phyloP scores from a whole-genome alignment of 2,888 invertebrate genomes.

The Rhabditoides inermis region DNA sequence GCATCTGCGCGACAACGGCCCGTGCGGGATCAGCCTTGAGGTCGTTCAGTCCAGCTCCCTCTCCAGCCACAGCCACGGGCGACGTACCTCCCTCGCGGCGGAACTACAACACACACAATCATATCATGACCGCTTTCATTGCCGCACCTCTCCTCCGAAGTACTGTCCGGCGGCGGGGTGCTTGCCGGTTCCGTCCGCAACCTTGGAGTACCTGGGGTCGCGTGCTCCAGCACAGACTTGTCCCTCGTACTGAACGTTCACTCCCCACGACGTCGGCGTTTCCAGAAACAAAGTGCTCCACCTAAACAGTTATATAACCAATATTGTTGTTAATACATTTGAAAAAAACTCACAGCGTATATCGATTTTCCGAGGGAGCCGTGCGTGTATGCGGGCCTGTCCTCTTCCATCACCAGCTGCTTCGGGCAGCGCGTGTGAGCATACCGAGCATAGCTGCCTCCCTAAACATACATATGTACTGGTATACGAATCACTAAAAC shows the following conservation, averaged over 20 bases:
- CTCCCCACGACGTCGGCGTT: conserved; percentile 72
- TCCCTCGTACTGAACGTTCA: conserved; percentile 69
- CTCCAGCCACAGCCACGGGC: conserved; percentile 45
- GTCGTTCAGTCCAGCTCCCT: conserved; percentile 34
- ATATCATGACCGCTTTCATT: no score
- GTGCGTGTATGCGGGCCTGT: conserved; percentile 76
- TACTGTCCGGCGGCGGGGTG: conserved; percentile 23
- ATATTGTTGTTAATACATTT: neutral
- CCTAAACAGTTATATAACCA: no score
- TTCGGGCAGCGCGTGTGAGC: no score
- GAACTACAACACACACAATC: no score
- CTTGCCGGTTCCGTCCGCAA: conserved; percentile 35
- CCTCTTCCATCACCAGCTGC: conserved; percentile 65
- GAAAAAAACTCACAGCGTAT: conserved; percentile 15
- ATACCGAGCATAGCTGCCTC: no score
- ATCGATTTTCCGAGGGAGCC: conserved; percentile 66
- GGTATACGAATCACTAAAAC: no score
- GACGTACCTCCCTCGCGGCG: conserved; percentile 20
- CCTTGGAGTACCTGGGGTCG: conserved; percentile 23
- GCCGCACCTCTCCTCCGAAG: conserved; percentile 35
- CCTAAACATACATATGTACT: no score
- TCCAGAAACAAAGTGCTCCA: conserved; percentile 14
- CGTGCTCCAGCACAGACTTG: conserved; percentile 62
- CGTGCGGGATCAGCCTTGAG: conserved; percentile 37
- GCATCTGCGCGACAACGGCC: conserved; percentile 33